phyloP scores from a whole-genome alignment of 1,140 invertebrate genomes.

The Prorops nasuta region DNA sequence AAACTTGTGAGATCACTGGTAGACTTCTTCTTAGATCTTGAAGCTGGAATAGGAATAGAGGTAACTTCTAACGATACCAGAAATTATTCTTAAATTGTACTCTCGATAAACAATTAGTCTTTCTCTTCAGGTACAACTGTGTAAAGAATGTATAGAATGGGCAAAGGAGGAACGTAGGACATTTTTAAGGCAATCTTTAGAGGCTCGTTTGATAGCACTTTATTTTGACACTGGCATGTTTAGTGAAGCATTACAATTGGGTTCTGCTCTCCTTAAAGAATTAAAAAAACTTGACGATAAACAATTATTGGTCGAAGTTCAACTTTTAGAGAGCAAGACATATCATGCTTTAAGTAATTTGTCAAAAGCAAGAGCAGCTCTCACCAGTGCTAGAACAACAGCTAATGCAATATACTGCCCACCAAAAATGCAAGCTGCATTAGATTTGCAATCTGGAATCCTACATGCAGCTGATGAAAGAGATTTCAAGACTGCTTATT shows the following conservation, averaged over 20 bases:
- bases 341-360: conserved; percentile 97
- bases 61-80: conserved; percentile 45
- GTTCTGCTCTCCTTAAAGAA: conserved; percentile 85
- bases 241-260: conserved; percentile 79
- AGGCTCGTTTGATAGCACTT: conserved; percentile 88
- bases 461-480: conserved; percentile 98
- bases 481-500: conserved; percentile 99
- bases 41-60: conserved; percentile 89
- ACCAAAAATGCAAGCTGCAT: conserved; percentile 93
- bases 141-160: conserved; percentile 99
- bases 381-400: conserved; percentile 97
- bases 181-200: conserved; percentile 93
- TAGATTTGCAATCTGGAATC: conserved; percentile 98
- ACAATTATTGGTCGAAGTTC: conserved; percentile 94
- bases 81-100: background rate
- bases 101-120: background rate
- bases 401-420: conserved; percentile 99
- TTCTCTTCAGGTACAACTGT: conserved; percentile 67
- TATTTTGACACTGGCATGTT: conserved; percentile 94
- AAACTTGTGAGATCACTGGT: conserved; percentile 95
- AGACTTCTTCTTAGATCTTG: conserved; percentile 96
- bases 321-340: conserved; percentile 96
- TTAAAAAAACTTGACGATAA: conserved; percentile 99
- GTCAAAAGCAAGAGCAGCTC: conserved; percentile 92
- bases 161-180: conserved; percentile 96